Conservation (phyloP, 2,797 vertebrate species). For the Dermochelys coriacea region DNA sequence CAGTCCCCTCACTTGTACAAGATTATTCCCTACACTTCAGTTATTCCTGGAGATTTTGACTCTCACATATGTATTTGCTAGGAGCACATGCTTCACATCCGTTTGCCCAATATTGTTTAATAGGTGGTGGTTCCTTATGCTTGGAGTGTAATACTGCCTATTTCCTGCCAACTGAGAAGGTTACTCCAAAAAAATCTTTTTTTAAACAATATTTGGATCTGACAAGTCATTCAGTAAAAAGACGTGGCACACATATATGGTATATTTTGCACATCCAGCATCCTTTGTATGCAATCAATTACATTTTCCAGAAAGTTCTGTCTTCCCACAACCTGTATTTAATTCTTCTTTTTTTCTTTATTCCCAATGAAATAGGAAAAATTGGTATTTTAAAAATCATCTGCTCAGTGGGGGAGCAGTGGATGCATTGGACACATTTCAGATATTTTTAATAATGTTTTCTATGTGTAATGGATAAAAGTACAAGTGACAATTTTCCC, state of each 20-base stretch:
- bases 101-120: neutral
- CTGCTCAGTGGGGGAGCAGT: neutral
- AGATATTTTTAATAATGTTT: slow-evolving; percentile 14
- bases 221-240: neutral
- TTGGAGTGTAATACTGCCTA: neutral
- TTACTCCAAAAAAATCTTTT: neutral
- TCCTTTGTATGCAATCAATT: neutral
- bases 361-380: neutral
- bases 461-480: neutral
- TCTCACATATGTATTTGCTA: neutral
- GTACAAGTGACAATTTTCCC: neutral
- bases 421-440: neutral
- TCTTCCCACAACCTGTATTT: neutral
- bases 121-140: neutral
- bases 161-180: neutral
- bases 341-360: neutral
- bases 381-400: neutral
- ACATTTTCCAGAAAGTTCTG: neutral
- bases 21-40: neutral
- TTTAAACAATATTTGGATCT: neutral
- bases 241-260: neutral
- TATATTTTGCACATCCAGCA: neutral
- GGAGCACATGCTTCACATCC: neutral
- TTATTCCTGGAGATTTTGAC: neutral
- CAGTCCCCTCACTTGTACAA: neutral